Conservation (phyloP, 2,888 invertebrate species). For the Danaus chrysippus region DNA sequence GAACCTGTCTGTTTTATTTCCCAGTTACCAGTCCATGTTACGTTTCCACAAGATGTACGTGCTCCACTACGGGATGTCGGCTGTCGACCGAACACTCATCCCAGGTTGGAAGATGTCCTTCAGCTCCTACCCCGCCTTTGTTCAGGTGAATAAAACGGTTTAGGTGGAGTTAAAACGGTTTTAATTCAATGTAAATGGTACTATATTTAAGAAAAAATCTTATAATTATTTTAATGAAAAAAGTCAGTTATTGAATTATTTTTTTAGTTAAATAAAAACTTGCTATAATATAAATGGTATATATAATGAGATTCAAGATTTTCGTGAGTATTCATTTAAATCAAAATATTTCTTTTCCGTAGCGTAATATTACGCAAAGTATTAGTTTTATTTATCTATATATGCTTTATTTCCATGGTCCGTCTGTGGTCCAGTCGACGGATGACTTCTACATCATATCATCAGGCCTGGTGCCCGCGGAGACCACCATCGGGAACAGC, state of each 20-base stretch:
- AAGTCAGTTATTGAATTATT: too few relatives aligned
- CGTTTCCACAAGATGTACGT: conserved; percentile 84
- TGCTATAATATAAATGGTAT: too few relatives aligned
- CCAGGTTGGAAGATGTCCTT: conserved; percentile 80
- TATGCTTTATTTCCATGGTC: conserved; percentile 7
- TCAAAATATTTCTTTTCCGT: too few relatives aligned
- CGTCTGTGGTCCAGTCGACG: conserved; percentile 64
- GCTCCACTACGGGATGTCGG: conserved; percentile 62
- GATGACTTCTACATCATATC: conserved; percentile 83
- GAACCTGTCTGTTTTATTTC: background rate
- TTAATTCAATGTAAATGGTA: too few relatives aligned
- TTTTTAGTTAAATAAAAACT: too few relatives aligned
- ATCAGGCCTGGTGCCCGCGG: conserved; percentile 79
- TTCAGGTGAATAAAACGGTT: conserved; percentile 47
- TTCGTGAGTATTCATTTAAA: too few relatives aligned
- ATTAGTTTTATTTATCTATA: conserved; percentile 10
- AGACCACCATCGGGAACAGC: conserved; percentile 85
- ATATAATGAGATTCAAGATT: too few relatives aligned
- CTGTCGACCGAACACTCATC: conserved; percentile 48
- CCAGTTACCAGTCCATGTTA: conserved; percentile 82
- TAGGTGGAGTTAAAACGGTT: too few relatives aligned
- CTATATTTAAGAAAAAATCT: too few relatives aligned
- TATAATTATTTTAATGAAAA: too few relatives aligned
- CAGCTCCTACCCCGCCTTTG: conserved; percentile 81
- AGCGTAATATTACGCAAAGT: background rate